Evolutionary conservation across 2,888 invertebrate genomes (phyloP).

Genomic region (Leptarthrus brevirostris): DNA sequence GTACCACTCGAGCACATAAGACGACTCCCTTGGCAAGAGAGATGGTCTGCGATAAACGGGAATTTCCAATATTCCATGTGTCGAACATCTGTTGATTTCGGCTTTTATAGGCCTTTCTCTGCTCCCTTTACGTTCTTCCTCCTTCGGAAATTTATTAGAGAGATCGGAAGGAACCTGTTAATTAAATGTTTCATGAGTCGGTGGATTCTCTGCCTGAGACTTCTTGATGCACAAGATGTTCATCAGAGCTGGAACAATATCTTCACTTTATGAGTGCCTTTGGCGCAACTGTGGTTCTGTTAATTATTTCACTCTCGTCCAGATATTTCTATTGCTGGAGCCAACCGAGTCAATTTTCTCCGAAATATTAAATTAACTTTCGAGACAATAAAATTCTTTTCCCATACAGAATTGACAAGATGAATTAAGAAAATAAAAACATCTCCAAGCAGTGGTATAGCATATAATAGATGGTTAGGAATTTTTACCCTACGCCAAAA

Average conservation of each 20-base stretch:
- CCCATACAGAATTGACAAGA: no score
- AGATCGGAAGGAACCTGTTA: constrained; percentile 44
- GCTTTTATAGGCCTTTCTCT: constrained; percentile 17
- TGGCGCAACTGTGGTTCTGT: constrained; percentile 30
- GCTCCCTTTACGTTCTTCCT: neutral
- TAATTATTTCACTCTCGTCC: neutral
- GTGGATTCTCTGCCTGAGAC: neutral
- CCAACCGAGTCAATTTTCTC: no score
- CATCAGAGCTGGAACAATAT: neutral
- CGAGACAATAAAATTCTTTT: no score
- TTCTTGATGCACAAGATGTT: constrained; percentile 12
- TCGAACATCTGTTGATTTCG: constrained; percentile 46
- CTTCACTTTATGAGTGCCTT: constrained; percentile 28
- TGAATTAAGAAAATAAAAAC: no score
- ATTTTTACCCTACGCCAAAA: no score
- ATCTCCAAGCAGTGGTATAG: no score
- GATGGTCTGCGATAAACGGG: constrained; percentile 31
- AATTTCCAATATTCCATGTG: constrained; percentile 48
- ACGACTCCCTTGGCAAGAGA: neutral
- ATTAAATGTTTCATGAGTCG: constrained; percentile 40
- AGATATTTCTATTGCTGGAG: no score
- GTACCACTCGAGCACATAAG: neutral
- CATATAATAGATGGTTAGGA: no score
- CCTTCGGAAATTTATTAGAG: constrained; percentile 20
- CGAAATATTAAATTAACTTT: no score